Conservation (phyloP, 2,888 invertebrate genomes). For the Salticus scenicus region DNA sequence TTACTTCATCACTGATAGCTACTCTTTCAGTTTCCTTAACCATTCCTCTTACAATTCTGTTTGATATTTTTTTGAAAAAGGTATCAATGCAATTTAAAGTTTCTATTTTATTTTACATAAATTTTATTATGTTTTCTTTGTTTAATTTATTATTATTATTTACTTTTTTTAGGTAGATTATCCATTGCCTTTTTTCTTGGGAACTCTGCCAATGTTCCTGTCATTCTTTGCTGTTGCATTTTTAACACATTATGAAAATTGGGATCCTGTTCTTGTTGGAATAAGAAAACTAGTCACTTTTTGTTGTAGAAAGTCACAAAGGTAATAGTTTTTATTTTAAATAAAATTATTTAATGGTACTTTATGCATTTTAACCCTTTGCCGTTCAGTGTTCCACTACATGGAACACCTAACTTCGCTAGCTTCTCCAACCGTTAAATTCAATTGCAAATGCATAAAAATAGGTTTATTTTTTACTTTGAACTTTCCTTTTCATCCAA, state of each 20-base stretch:
- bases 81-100: conserved; percentile 76
- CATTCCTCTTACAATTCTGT: conserved; percentile 91
- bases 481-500: no score
- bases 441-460: no score
- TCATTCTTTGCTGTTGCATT: conserved; percentile 84
- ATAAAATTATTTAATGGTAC: neutral
- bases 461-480: no score
- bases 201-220: conserved; percentile 85
- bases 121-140: neutral
- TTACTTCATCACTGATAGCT: conserved; percentile 93
- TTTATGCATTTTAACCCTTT: no score
- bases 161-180: conserved; percentile 76
- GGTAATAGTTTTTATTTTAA: conserved; percentile 44
- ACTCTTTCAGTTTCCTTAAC: conserved; percentile 89
- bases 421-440: no score
- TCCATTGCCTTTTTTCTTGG: conserved; percentile 83
- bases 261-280: conserved; percentile 84
- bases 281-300: conserved; percentile 78
- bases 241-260: conserved; percentile 86
- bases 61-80: conserved; percentile 85
- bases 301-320: conserved; percentile 65
- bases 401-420: no score
- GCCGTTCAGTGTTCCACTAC: no score
- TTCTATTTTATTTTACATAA: neutral
- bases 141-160: neutral